Evolutionary conservation across 37 sponge, comb jelly and placozoan species (phyloP).

Genomic region (Petrosia ficiformis): DNA sequence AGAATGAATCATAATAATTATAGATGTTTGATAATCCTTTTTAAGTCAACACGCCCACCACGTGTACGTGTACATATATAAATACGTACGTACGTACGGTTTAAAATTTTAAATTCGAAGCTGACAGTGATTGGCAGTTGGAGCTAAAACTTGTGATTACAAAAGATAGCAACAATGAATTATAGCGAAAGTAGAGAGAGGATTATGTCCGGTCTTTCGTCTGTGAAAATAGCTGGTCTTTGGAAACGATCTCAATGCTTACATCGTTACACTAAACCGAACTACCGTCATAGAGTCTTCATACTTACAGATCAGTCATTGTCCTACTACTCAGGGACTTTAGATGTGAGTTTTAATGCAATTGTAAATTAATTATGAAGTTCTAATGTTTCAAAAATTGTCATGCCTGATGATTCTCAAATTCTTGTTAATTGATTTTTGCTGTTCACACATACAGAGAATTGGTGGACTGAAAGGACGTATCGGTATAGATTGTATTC

Average conservation of each 20-base stretch:
- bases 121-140: too few species aligned
- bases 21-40: too few species aligned
- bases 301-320: slow-evolving; percentile 70
- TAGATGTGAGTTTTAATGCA: slow-evolving; percentile 56
- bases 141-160: too few species aligned
- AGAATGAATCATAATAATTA: too few species aligned
- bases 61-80: too few species aligned
- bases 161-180: too few species aligned
- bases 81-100: too few species aligned
- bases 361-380: not conserved
- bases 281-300: slow-evolving; percentile 79
- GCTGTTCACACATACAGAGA: slow-evolving; percentile 32
- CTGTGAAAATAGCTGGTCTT: slow-evolving; percentile 66
- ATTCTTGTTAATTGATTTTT: not conserved
- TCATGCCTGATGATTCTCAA: not conserved
- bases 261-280: slow-evolving; percentile 51
- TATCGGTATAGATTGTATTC: slow-evolving; percentile 38
- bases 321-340: slow-evolving; percentile 63
- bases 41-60: too few species aligned
- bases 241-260: slow-evolving; percentile 79
- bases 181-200: too few species aligned
- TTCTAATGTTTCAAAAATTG: not conserved
- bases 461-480: slow-evolving; percentile 67
- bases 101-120: too few species aligned
- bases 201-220: not conserved